Conservation (phyloP, 2,888 invertebrate genomes). For the Drosophila kambysellisi region DNA sequence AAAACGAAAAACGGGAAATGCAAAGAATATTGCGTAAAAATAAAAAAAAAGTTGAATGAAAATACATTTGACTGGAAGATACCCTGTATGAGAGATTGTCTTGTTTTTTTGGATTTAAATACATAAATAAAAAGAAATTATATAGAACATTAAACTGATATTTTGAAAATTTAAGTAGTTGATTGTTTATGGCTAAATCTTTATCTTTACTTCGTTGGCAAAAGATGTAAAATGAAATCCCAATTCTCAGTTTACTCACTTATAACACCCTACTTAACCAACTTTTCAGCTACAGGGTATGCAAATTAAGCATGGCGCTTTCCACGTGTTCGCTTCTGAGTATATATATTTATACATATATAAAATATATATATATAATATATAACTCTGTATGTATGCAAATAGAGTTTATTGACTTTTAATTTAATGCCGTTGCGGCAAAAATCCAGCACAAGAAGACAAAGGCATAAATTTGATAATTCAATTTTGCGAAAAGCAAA, state of each 20-base stretch:
- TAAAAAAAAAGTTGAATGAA: conserved; percentile 3
- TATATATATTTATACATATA: conserved; percentile 1
- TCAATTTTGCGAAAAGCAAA: conserved; percentile 33
- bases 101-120: too few species aligned
- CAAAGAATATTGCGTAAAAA: conserved; percentile 15
- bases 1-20: conserved; percentile 17
- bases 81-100: neutral
- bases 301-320: conserved; percentile 22
- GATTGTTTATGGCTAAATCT: neutral
- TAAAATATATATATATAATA: neutral
- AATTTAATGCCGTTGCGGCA: conserved; percentile 41
- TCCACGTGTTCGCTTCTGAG: conserved; percentile 47
- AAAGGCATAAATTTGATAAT: conserved; percentile 31
- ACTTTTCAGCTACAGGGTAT: neutral
- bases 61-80: neutral
- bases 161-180: neutral
- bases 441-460: conserved; percentile 8
- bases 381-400: neutral
- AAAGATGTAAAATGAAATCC: neutral
- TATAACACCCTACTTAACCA: neutral
- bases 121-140: neutral
- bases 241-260: neutral
- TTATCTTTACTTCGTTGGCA: neutral
- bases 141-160: neutral
- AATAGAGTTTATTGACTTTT: conserved; percentile 58